A percentile compares a stretch with the other conserved stretches of the same genome.
Conservation (phyloP, 2,797 vertebrate genomes). For the Prunella strophiata region DNA sequence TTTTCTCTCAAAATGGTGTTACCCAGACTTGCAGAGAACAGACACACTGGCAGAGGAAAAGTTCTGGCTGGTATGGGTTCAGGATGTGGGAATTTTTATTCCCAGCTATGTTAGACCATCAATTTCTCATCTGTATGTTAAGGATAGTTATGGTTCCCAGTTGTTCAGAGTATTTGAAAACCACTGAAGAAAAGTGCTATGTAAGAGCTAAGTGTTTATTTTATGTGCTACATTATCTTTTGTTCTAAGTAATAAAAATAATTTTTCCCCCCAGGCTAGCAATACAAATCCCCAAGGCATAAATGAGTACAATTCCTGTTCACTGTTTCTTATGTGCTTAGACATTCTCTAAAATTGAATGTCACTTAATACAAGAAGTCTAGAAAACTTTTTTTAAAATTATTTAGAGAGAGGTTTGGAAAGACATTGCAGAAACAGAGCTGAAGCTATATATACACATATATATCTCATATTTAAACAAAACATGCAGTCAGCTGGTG, state of each 20-base stretch:
- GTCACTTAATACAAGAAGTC: background rate
- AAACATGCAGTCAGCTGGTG: constrained; percentile 30
- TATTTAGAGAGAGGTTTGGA: background rate
- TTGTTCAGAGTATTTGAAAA: background rate
- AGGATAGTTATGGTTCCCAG: background rate
- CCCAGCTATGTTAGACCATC: background rate
- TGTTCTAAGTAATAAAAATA: constrained; percentile 20
- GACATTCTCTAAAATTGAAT: constrained; percentile 1
- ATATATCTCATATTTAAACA: constrained; percentile 20
- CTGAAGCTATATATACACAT: background rate
- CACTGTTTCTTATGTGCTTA: background rate
- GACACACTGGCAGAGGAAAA: background rate
- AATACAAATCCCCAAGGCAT: background rate
- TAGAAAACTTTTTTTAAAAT: background rate
- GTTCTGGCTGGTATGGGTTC: background rate
- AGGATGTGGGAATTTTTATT: background rate
- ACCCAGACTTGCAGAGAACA: background rate
- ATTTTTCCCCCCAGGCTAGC: background rate
- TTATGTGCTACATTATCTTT: background rate
- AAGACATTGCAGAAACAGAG: background rate
- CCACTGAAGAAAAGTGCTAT: background rate
- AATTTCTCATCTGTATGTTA: background rate
- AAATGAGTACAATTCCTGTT: background rate
- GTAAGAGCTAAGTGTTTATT: constrained; percentile 6
- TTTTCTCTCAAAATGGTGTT: background rate